These are phyloP conservation scores for Oxyura jamaicensis DNA, from an alignment of 2,113 vertebrate genomes.

Conservation along the genomic window DNA sequence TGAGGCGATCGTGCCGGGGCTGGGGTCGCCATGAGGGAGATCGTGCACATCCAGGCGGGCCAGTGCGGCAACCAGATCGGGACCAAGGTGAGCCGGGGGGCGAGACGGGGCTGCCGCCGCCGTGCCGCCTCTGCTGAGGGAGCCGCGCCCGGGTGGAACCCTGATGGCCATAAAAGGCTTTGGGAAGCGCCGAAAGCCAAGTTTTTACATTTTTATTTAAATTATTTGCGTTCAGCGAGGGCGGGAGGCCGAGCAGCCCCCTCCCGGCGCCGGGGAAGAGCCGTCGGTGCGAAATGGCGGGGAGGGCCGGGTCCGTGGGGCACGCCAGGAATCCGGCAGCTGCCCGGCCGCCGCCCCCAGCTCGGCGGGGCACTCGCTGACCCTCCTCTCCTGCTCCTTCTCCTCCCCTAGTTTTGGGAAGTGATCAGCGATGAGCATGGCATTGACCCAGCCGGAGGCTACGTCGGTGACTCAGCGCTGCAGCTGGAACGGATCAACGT, in stretches of 20 bases:
- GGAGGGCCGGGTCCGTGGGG: conserved; percentile 1
- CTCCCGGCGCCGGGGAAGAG: too few relatives aligned
- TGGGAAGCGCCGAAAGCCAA: background rate
- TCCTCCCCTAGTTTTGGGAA: conserved; percentile 86
- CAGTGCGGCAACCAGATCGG: conserved; percentile 96
- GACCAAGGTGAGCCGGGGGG: conserved; percentile 81
- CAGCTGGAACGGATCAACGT: conserved; percentile 93
- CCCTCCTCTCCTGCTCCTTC: background rate
- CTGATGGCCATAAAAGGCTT: conserved; percentile 36
- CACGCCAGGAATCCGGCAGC: conserved; percentile 55
- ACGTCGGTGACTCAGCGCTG: conserved; percentile 88
- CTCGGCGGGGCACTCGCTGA: background rate
- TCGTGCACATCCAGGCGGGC: conserved; percentile 93
- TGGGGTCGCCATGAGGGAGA: conserved; percentile 85
- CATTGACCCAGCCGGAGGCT: conserved; percentile 89
- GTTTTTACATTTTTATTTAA: background rate
- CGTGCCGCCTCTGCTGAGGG: too few relatives aligned
- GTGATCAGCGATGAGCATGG: conserved; percentile 95
- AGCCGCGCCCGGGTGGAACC: background rate
- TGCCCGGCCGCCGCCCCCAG: background rate
- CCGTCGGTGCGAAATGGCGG: background rate
- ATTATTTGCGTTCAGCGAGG: background rate
- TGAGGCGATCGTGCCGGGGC: too few relatives aligned
- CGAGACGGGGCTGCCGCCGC: too few relatives aligned
- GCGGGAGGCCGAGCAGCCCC: background rate